Base-by-base conservation (phyloP, 1,140 invertebrate genomes). In the Spodoptera litura region DNA sequence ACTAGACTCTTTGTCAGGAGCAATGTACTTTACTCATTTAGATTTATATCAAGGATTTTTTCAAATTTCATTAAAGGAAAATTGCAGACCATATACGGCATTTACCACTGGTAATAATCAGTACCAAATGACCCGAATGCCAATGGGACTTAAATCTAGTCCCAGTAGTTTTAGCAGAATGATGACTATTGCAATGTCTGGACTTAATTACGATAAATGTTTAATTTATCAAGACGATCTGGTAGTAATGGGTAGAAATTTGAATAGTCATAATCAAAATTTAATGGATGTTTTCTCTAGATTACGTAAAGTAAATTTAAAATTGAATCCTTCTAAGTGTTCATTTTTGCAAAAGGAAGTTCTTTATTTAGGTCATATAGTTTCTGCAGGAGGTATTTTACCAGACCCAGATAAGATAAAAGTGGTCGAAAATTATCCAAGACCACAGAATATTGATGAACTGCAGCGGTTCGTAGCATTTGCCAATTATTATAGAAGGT, bases 201-300 rank as follows among this genome's bases (percentile, higher is more conserved):
- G 75, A 9, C n/a, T 77, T 44, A 44, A 52, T 8, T 70, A 25
- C n/a, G 75, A 77, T 4, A 77, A 77, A 56, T 77, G 75, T 51
- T 58, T 77, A 10, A 27, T 77, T n/a, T 77, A 77, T 49, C 55
- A 31, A 44, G 75, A 68, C n/a, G 75, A 77, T 35, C 6, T 77
- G 0, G 59, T 77, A 3, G 31, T 68, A 38, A 70, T 68, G 13
- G 75, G 75, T 20, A 56, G 64, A 27, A 56, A 0, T 13, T 27
- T 68, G 59, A 4, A 55, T 2, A 49, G 4, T 12, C 62, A 68
- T 49, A 77, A 68, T 55, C 15, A 58, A 62, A 76, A 64, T 38
- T n/a, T 76, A 1, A 20, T 49, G 6, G n/a, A 56, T 49, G 20
- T 77, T 20, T 68, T 77, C 5, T 62, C 68, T 59, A 25, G 75